Conservation (phyloP, 2,113 vertebrate genomes). For the Loxodonta africana region DNA sequence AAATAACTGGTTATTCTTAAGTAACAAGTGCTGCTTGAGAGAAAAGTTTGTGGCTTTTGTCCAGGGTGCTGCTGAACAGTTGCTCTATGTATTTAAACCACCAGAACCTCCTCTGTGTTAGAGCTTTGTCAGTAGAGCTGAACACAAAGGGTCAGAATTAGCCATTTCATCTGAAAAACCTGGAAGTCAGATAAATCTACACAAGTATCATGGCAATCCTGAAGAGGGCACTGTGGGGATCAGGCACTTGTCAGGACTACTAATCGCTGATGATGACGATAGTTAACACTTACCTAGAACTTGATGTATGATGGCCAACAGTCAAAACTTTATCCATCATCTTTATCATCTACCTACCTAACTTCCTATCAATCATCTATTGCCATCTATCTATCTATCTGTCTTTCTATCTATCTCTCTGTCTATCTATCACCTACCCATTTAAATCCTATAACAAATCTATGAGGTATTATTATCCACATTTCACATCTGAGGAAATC, state of each 20-base stretch:
- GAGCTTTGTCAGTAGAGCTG: background rate
- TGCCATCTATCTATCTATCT: too few species aligned
- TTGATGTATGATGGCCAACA: background rate
- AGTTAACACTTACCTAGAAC: background rate
- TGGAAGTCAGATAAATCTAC: background rate
- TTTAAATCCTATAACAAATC: background rate
- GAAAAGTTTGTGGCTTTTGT: slow-evolving; percentile 19
- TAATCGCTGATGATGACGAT: background rate
- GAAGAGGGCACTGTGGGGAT: background rate
- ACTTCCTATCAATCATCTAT: too few species aligned
- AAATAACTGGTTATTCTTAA: slow-evolving; percentile 61
- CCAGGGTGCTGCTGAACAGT: background rate
- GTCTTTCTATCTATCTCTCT: background rate
- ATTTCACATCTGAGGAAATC: slow-evolving; percentile 12
- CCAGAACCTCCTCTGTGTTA: background rate
- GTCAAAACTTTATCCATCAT: background rate
- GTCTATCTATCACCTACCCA: background rate
- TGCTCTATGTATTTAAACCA: slow-evolving; percentile 47
- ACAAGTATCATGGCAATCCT: background rate
- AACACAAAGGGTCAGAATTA: background rate
- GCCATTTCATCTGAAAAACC: background rate
- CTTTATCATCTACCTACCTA: background rate
- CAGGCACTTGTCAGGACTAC: background rate
- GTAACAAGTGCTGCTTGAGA: slow-evolving; percentile 32
- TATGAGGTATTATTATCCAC: background rate